phyloP scores from a whole-genome alignment of 2,113 vertebrate species.

The Candoia aspera region DNA sequence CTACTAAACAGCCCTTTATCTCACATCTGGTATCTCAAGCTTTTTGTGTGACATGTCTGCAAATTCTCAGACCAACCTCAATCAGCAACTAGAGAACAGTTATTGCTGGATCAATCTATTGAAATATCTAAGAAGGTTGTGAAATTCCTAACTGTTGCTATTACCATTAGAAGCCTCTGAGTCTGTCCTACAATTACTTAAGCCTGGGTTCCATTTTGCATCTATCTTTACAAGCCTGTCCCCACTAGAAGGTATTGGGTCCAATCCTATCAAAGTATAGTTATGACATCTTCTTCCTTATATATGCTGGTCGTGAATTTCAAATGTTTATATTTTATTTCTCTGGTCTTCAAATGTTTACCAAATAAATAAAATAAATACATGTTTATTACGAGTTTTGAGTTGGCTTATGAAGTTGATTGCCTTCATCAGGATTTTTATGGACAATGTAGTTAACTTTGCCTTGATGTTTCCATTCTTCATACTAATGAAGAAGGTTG shows the following conservation, averaged over 20 bases:
- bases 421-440: background rate
- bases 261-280: background rate
- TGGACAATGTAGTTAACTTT: background rate
- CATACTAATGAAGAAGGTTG: slow-evolving; percentile 2
- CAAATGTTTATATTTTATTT: background rate
- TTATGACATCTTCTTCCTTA: background rate
- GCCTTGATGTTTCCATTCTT: background rate
- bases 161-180: background rate
- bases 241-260: background rate
- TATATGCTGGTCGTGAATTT: background rate
- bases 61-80: background rate
- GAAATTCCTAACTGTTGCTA: background rate
- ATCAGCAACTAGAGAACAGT: background rate
- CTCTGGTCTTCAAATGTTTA: background rate
- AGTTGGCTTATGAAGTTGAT: background rate
- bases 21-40: background rate
- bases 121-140: background rate
- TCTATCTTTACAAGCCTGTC: background rate
- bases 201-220: background rate
- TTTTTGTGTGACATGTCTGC: background rate
- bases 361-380: background rate
- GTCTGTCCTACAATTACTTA: background rate
- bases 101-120: background rate
- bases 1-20: background rate
- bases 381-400: background rate